Evolutionary conservation across 2,797 vertebrate genomes (phyloP), one percentile per base, ranked within the genome.

Genomic region (Alfaro cultratus): DNA sequence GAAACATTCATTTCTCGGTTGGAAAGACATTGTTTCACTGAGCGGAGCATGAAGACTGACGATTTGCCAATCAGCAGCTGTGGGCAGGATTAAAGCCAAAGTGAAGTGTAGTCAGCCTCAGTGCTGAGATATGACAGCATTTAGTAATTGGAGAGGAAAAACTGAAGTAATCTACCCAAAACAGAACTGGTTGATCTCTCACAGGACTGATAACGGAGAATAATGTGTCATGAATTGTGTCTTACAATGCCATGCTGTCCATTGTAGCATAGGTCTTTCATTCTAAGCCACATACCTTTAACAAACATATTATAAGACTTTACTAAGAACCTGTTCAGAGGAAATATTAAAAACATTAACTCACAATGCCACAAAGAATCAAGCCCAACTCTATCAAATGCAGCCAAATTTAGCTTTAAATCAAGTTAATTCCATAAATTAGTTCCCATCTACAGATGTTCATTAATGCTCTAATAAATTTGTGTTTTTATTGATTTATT

Each of bases 11-110:
- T 62, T 75, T 31, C 41, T 45, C 43, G n/a, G 55, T 45, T 75
- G 55, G 41, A 75, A 75, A 75, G 26, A 36, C 45, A 43, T 71
- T 71, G 53, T 60, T 75, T 43, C 39, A 75, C 53, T 75, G 39
- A 75, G 29, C n/a, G 29, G 26, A 60, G 55, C 39, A 45, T 60
- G 41, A 71, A 29, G n/a, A 45, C 43, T 71, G 68, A 71, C 53
- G 29, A 75, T 57, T 43, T 75, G 39, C 15, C 53, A 60, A 45
- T 62, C 39, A 60, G 41, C 53, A 71, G 26, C 41, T 71, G 18
- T 47, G 43, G 18, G 36, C 34, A 41, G 15, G 46, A 39, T 36
- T 68, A 16, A 34, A 76, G 18, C 26, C 31, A 76, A 13, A 36
- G 34, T 39, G 12, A 39, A 55, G 49, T n/a, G 10, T n/a, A 21